phyloP scores from a whole-genome alignment of 53 echinoderm and acorn worm species.

The Paelopatides confundens region DNA sequence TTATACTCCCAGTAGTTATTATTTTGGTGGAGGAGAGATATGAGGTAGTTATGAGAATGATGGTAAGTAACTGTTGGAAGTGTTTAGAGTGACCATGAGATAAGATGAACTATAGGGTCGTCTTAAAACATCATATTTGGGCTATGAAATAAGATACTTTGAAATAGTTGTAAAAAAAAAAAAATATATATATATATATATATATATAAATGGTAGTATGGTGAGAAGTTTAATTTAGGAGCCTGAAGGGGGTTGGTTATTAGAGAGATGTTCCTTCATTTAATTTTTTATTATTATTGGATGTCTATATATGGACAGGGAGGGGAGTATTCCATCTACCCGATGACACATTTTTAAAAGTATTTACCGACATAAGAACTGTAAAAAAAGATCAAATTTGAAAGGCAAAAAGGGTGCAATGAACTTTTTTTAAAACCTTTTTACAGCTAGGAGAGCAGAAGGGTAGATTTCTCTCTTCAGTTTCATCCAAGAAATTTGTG shows the following conservation, averaged over 20 bases:
- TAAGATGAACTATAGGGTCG: too few relatives aligned
- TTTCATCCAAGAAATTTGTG: too few relatives aligned
- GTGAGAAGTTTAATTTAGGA: neutral
- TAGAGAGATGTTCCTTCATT: neutral
- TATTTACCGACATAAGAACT: too few relatives aligned
- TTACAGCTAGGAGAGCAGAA: too few relatives aligned
- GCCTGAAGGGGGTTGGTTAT: neutral
- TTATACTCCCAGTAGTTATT: constrained; percentile 4
- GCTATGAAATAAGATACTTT: neutral
- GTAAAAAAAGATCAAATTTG: too few relatives aligned
- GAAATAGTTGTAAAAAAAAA: neutral
- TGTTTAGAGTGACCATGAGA: neutral
- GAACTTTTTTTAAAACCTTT: too few relatives aligned
- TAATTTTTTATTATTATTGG: neutral
- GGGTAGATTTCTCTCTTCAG: too few relatives aligned
- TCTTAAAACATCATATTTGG: neutral
- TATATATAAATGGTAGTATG: neutral
- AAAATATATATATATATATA: too few relatives aligned
- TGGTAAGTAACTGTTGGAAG: neutral
- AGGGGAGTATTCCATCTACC: too few relatives aligned
- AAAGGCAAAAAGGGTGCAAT: too few relatives aligned
- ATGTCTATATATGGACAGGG: too few relatives aligned
- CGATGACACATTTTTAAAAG: neutral
- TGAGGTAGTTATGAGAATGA: neutral
- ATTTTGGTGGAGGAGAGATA: neutral